These are phyloP conservation scores for Coenonympha arcania DNA, from an alignment of 2,888 invertebrate genomes.

Conservation along the genomic window DNA sequence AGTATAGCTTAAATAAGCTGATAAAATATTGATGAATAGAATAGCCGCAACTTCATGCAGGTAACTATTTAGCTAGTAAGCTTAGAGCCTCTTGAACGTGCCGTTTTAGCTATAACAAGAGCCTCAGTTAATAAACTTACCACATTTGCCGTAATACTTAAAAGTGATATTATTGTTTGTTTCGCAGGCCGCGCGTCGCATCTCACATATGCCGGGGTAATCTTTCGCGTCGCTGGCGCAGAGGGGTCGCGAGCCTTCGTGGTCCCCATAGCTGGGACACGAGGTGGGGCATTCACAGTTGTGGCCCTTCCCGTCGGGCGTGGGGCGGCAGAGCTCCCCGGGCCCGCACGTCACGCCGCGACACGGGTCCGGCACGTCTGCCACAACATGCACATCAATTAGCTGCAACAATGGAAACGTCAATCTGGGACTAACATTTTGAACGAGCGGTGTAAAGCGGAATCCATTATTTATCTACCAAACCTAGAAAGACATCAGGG, in stretches of 20 bases:
- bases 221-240: conserved; percentile 89
- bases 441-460: too few relatives aligned
- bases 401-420: conserved; percentile 32
- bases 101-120: too few relatives aligned
- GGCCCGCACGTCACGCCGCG: conserved; percentile 83
- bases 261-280: conserved; percentile 88
- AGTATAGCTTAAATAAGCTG: too few relatives aligned
- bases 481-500: too few relatives aligned
- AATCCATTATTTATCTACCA: too few relatives aligned
- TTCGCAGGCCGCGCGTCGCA: conserved; percentile 85
- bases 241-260: conserved; percentile 83
- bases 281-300: conserved; percentile 85
- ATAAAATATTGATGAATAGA: too few relatives aligned
- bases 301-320: conserved; percentile 80
- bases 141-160: conserved; percentile 89
- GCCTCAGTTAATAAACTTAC: too few relatives aligned
- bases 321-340: conserved; percentile 82
- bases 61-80: too few relatives aligned
- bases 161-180: conserved; percentile 83
- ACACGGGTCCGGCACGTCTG: conserved; percentile 81
- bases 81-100: too few relatives aligned
- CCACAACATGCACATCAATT: conserved; percentile 33
- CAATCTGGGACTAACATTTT: conserved; percentile 29
- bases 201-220: conserved; percentile 88
- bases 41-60: too few relatives aligned